A percentile compares a stretch with the other conserved stretches of the same genome.
Conservation (phyloP, 2,888 invertebrate genomes). For the Stenurella melanura region DNA sequence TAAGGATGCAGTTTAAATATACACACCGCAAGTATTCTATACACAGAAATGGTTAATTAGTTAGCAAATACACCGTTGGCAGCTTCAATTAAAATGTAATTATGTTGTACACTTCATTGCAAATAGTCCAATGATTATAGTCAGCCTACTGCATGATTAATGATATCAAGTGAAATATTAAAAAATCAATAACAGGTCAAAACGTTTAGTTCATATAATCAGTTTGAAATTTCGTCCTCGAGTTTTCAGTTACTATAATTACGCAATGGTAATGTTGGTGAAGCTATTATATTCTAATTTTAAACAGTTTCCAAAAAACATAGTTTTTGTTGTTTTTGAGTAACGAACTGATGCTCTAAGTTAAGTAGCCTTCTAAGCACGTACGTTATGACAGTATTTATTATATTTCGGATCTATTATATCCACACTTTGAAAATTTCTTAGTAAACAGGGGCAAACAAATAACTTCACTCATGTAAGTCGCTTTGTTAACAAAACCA, state of each 20-base stretch:
- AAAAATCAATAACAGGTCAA: constrained; percentile 22
- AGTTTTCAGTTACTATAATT: not conserved
- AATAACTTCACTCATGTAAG: too few relatives aligned
- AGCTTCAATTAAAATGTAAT: constrained; percentile 3
- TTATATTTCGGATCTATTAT: not conserved
- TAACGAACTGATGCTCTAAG: too few relatives aligned
- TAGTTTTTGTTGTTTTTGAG: too few relatives aligned
- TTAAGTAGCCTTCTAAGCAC: not conserved
- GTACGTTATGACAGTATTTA: not conserved
- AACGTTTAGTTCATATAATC: constrained; percentile 1
- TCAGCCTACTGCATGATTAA: constrained; percentile 12
- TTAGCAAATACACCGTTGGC: constrained; percentile 5
- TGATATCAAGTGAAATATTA: constrained; percentile 22
- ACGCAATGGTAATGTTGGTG: not conserved
- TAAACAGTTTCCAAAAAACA: too few relatives aligned
- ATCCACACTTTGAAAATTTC: too few relatives aligned
- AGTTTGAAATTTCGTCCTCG: not conserved
- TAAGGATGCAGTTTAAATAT: too few relatives aligned
- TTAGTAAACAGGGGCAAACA: too few relatives aligned
- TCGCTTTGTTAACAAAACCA: too few relatives aligned
- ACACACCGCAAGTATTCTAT: not conserved
- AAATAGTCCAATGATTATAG: constrained; percentile 21
- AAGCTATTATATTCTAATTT: not conserved
- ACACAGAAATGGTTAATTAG: not conserved
- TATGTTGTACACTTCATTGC: constrained; percentile 29